Percentiles rank a stretch among this genome's conserved stretches.
Evolutionary conservation across 2,113 vertebrate genomes (phyloP).

Genomic region (Falco punctatus): DNA sequence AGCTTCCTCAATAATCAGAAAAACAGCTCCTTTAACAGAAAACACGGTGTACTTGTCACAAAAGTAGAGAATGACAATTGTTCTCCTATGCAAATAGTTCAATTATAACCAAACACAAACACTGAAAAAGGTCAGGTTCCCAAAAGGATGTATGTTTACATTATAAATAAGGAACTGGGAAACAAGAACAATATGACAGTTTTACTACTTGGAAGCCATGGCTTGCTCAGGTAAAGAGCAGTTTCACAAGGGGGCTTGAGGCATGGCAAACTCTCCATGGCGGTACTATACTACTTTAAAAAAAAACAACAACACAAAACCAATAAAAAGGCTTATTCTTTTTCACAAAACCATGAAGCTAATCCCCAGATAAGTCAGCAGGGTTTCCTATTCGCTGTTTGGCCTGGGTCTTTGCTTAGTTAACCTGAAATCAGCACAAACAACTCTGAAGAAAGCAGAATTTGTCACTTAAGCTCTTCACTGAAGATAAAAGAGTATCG

Average conservation of each 20-base stretch:
- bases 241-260: neutral
- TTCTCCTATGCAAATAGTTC: slow-evolving; percentile 65
- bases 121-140: slow-evolving; percentile 53
- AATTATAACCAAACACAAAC: slow-evolving; percentile 30
- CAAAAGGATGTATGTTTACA: slow-evolving; percentile 54
- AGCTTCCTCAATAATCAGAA: slow-evolving; percentile 46
- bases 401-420: neutral
- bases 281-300: neutral
- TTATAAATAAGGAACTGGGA: slow-evolving; percentile 66
- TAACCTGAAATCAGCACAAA: neutral
- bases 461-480: neutral
- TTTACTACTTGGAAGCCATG: neutral
- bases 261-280: neutral
- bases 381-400: neutral
- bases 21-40: neutral
- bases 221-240: neutral
- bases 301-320: too few relatives aligned
- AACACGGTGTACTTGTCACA: neutral
- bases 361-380: neutral
- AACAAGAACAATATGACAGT: slow-evolving; percentile 35
- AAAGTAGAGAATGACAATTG: slow-evolving; percentile 38
- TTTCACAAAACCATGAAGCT: neutral
- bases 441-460: neutral
- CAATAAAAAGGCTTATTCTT: neutral
- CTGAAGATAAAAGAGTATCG: neutral